Evolutionary conservation across 2,797 vertebrate species (phyloP).

Genomic region (Avahi laniger): DNA sequence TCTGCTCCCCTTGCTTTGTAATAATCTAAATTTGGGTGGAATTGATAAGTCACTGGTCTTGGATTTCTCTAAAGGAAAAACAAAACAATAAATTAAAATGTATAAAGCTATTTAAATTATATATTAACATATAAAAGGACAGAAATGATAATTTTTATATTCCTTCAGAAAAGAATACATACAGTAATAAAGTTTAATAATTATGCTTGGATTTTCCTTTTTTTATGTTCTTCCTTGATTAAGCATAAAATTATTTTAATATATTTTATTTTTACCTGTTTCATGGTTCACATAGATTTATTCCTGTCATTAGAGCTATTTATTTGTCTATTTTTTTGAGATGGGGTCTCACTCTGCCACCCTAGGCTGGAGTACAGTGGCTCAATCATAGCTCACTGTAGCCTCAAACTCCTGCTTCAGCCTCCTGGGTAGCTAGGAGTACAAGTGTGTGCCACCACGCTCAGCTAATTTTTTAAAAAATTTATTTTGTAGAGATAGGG

Average conservation of each 20-base stretch:
- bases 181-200: slow-evolving; percentile 19
- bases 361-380: background rate
- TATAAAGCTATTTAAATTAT: background rate
- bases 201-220: slow-evolving; percentile 10
- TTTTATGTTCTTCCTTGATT: background rate
- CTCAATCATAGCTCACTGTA: background rate
- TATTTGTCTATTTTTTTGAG: background rate
- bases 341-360: background rate
- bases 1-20: slow-evolving; percentile 97
- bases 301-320: background rate
- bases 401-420: background rate
- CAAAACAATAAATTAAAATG: background rate
- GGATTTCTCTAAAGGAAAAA: slow-evolving; percentile 90
- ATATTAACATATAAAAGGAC: background rate
- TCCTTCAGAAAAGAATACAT: background rate
- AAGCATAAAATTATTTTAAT: background rate
- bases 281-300: slow-evolving; percentile 16
- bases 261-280: background rate
- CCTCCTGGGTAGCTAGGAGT: background rate
- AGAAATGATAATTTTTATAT: background rate
- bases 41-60: slow-evolving; percentile 95
- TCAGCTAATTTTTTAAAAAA: background rate
- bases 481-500: background rate
- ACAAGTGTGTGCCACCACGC: background rate
- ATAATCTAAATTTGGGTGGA: slow-evolving; percentile 98